Evolutionary conservation across 2,113 vertebrate genomes (phyloP), one percentile per base, ranked within the genome.

Genomic region (Aegotheles bennettii): DNA sequence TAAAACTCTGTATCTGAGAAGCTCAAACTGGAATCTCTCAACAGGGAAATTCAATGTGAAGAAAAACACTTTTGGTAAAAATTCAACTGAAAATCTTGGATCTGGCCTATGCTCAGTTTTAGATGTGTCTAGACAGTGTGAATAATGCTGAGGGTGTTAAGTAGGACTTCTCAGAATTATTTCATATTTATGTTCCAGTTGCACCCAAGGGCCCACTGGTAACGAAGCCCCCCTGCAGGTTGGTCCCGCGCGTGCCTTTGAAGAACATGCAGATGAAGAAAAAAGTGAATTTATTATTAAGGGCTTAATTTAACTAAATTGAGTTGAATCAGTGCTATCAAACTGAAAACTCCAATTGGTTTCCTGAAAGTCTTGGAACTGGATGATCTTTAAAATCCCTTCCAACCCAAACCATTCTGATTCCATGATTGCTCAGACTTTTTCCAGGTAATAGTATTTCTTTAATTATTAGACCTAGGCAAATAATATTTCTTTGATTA

Each of bases 221-320:
- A 91, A 92, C 71, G 76, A 92, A 70, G 36, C 47, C 67, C 61
- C 43, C 40, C 17, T n/a, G 31, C 81, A 86, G 79, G 24, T 15
- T 89, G 76, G 47, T 74, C 36, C 35, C 73, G 38, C 1, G 6
- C 19, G 28, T 60, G 82, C 60, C 90, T 96, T 95, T 95, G 94
- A 95, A 96, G 87, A 87, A 20, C 33, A 54, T 6, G 19, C 35
- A 71, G 43, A 53, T 40, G 74, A 84, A 94, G 85, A 74, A 93
- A 91, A 89, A 95, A 95, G 93, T 86, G 93, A 95, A 97, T 95
- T 93, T 95, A 91, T 96, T 87, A 96, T 94, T 84, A 97, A 91
- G n/a, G 38, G 14, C 75, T 50, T 94, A 85, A 91, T 94, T 93
- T 95, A 94, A 47, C 63, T 88, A 47, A 91, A 76, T 29, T 35